These are phyloP conservation scores for Apotomis capreana DNA, from an alignment of 2,888 invertebrate genomes.

Conservation along the genomic window DNA sequence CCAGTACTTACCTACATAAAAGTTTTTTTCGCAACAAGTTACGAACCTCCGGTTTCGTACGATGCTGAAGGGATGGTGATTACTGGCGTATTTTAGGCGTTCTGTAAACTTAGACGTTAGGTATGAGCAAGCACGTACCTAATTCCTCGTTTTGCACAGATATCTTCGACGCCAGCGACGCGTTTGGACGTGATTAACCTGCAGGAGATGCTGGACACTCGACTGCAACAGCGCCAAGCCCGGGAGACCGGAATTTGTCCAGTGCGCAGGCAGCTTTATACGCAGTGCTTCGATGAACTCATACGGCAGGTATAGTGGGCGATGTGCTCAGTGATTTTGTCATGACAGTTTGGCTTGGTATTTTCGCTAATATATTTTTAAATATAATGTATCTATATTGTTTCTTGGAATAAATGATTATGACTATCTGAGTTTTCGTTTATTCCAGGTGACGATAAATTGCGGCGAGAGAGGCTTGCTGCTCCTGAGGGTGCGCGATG, in stretches of 20 bases:
- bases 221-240: conserved; percentile 95
- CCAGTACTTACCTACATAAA: no score
- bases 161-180: conserved; percentile 98
- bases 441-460: conserved; percentile 95
- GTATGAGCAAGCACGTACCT: no score
- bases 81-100: no score
- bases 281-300: conserved; percentile 94
- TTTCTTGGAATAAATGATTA: no score
- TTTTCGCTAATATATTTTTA: no score
- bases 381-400: no score
- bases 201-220: conserved; percentile 97
- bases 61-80: no score
- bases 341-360: no score
- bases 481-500: conserved; percentile 95
- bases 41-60: no score
- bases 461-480: conserved; percentile 98
- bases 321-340: no score
- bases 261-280: conserved; percentile 95
- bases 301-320: conserved; percentile 70
- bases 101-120: no score
- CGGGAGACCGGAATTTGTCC: conserved; percentile 98
- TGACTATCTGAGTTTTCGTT: neutral
- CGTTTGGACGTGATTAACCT: conserved; percentile 97
- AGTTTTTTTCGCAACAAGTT: no score
- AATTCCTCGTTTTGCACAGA: conserved; percentile 70